phyloP scores from a whole-genome alignment of 30 jellyfish, hydroid and myxozoan genomes.

The Cassiopea andromeda region DNA sequence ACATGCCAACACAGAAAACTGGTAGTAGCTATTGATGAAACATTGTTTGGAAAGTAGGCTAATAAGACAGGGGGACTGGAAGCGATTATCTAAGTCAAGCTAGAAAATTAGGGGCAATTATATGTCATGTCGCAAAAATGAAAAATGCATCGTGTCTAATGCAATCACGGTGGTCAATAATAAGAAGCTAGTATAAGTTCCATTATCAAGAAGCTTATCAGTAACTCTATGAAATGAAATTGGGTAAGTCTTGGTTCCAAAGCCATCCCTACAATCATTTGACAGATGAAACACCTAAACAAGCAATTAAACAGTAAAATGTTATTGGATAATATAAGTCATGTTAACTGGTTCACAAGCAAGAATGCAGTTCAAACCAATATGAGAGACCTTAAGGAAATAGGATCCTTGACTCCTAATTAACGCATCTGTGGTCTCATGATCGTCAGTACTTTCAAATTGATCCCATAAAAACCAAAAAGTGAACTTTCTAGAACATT shows the following conservation, averaged over 20 bases:
- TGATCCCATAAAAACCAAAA: constrained; percentile 13
- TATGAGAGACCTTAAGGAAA: neutral
- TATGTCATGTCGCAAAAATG: too few species aligned
- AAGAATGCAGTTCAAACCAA: neutral
- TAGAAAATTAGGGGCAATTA: too few species aligned
- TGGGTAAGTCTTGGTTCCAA: neutral
- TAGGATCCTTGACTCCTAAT: neutral
- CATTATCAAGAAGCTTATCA: neutral
- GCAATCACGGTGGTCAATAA: neutral
- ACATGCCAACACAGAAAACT: too few species aligned
- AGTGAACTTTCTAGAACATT: neutral
- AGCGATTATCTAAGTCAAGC: too few species aligned
- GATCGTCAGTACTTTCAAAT: neutral
- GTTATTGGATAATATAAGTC: neutral
- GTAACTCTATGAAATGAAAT: neutral
- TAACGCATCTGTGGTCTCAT: neutral
- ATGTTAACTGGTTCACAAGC: neutral
- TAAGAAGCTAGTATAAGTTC: neutral
- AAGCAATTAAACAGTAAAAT: neutral
- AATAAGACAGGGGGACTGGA: too few species aligned
- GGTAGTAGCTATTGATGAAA: too few species aligned
- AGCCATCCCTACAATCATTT: neutral
- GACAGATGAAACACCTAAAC: constrained; percentile 15
- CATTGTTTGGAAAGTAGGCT: too few species aligned
- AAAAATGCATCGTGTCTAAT: neutral